Conservation (phyloP, 1,140 invertebrate species). For the Formica selysi region DNA sequence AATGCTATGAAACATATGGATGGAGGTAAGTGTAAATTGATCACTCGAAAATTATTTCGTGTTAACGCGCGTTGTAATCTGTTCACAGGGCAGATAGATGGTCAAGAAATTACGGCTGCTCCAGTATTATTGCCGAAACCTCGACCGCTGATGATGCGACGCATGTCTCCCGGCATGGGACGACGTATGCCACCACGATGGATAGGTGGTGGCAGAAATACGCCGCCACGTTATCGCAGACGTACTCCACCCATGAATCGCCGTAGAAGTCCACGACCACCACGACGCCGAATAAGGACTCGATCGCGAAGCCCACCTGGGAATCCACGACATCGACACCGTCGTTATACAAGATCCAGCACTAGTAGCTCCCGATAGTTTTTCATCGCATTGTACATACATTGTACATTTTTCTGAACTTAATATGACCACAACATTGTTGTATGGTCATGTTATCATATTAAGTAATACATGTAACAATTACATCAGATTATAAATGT, state of each 20-base stretch:
- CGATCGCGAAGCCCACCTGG: constrained; percentile 88
- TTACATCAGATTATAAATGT: constrained; percentile 23
- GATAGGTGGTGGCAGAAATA: constrained; percentile 81
- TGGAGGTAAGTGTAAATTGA: constrained; percentile 90
- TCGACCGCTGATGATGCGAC: constrained; percentile 88
- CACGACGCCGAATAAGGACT: constrained; percentile 88
- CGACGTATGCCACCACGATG: constrained; percentile 88
- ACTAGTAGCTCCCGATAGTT: constrained; percentile 92
- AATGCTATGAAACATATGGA: constrained; percentile 99
- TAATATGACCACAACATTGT: constrained; percentile 51
- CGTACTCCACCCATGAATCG: constrained; percentile 89
- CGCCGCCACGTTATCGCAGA: constrained; percentile 87
- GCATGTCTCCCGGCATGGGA: constrained; percentile 89
- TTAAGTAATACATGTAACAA: constrained; percentile 59
- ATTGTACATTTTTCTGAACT: constrained; percentile 43
- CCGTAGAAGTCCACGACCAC: constrained; percentile 88
- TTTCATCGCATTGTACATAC: constrained; percentile 66
- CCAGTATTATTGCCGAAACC: constrained; percentile 94
- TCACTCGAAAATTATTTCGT: constrained; percentile 10
- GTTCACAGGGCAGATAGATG: constrained; percentile 92
- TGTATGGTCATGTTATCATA: constrained; percentile 54
- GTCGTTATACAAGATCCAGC: constrained; percentile 93
- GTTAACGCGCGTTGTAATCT: neutral
- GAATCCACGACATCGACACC: constrained; percentile 88
- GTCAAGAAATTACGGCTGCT: constrained; percentile 97